These are phyloP conservation scores for Cheilosia grossa DNA, from an alignment of 2,888 invertebrate species.

Conservation along the genomic window DNA sequence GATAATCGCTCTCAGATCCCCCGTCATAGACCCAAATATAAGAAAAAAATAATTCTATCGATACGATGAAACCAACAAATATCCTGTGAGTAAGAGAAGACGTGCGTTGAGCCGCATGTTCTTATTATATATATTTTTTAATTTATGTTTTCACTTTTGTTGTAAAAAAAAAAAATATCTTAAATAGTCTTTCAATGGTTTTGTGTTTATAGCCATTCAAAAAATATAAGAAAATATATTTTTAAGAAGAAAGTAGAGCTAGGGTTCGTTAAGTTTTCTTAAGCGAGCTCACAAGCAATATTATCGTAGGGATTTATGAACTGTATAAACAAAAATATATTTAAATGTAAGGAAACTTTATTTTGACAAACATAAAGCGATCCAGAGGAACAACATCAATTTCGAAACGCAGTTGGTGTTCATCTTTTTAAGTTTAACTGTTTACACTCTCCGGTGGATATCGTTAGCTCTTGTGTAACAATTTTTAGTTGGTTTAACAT, in stretches of 20 bases:
- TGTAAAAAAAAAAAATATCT: constrained; percentile 2
- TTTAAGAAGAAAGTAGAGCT: constrained; percentile 22
- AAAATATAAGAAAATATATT: constrained; percentile 43
- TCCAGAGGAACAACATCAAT: constrained; percentile 46
- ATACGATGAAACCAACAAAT: constrained; percentile 23
- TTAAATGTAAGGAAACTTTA: constrained; percentile 14
- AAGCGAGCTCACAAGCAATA: constrained; percentile 13
- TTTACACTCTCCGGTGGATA: constrained; percentile 51
- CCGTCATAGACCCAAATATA: constrained; percentile 1
- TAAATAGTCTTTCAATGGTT: constrained; percentile 53
- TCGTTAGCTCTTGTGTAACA: constrained; percentile 67
- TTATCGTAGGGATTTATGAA: constrained; percentile 52
- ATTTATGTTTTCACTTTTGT: constrained; percentile 39
- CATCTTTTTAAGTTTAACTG: constrained; percentile 54
- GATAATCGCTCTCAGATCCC: constrained; percentile 15
- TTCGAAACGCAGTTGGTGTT: constrained; percentile 63
- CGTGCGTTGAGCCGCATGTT: constrained; percentile 11
- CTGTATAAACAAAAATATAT: constrained; percentile 31
- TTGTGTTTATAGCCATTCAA: constrained; percentile 39
- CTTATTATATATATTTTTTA: constrained; percentile 21
- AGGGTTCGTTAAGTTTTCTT: constrained; percentile 11
- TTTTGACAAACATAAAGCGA: constrained; percentile 11
- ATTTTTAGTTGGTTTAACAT: constrained; percentile 72
- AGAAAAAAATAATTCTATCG: constrained; percentile 30
- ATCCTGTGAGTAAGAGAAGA: constrained; percentile 28